A percentile compares a stretch with the other conserved stretches of the same genome.
These are phyloP conservation scores for Acanthopleura granulata DNA, from an alignment of 2,888 invertebrate species.

Conservation along the genomic window DNA sequence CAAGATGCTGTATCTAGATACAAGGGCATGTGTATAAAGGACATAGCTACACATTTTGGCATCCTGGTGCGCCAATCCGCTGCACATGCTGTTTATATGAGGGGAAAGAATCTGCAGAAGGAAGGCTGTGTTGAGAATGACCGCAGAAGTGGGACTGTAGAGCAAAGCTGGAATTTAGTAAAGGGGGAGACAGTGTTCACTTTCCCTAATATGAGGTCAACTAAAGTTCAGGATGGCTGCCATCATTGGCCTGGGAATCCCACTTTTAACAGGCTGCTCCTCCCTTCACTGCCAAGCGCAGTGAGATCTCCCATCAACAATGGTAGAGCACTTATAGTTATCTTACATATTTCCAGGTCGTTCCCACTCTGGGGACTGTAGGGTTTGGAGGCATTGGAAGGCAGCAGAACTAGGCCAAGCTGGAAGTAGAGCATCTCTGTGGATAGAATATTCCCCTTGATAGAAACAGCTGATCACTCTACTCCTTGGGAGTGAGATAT, in stretches of 20 bases:
- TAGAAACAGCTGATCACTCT: slow-evolving; percentile 7
- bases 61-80: too few species aligned
- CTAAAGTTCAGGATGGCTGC: slow-evolving; percentile 11
- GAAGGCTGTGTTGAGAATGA: too few species aligned
- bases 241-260: slow-evolving; percentile 2
- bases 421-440: background rate
- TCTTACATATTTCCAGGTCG: background rate
- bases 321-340: background rate
- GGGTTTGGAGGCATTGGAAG: background rate
- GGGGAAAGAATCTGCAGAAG: too few species aligned
- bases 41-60: too few species aligned
- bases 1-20: too few species aligned
- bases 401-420: slow-evolving; percentile 1
- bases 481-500: background rate
- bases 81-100: too few species aligned
- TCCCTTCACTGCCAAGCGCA: background rate
- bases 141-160: too few species aligned
- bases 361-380: too few species aligned
- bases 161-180: too few species aligned
- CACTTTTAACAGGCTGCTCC: background rate
- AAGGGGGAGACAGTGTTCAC: too few species aligned
- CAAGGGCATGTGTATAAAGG: too few species aligned
- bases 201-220: slow-evolving; percentile 8
- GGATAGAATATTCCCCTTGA: background rate
- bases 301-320: background rate